Conservation (phyloP, 2,113 vertebrate species). For the Podarcis muralis region DNA sequence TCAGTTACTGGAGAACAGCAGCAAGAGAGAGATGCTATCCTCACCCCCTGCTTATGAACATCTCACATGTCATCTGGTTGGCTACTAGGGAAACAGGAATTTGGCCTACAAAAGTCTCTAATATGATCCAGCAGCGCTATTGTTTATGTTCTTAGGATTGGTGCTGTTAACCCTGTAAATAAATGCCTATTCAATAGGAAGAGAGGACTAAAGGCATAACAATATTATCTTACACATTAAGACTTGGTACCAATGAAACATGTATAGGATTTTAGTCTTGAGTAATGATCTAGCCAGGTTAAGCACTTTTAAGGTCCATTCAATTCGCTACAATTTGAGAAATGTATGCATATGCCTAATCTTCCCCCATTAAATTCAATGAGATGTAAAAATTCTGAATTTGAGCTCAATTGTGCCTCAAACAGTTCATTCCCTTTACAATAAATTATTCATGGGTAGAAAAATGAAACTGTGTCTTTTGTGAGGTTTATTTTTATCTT, state of each 20-base stretch:
- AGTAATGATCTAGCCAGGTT: background rate
- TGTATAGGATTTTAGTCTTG: background rate
- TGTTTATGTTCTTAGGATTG: background rate
- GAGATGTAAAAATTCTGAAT: background rate
- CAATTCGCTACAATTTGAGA: background rate
- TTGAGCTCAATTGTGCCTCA: background rate
- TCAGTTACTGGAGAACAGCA: background rate
- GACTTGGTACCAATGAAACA: too few relatives aligned
- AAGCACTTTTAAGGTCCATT: background rate
- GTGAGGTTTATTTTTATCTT: slow-evolving; percentile 67
- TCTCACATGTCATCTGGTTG: background rate
- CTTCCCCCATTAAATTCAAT: background rate
- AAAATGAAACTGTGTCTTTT: slow-evolving; percentile 68
- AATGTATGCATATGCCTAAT: background rate
- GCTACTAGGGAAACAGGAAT: background rate
- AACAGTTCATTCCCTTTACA: slow-evolving; percentile 61
- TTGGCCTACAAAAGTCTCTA: background rate
- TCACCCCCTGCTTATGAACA: background rate
- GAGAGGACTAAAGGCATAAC: background rate
- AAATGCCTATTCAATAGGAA: background rate
- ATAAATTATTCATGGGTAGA: slow-evolving; percentile 66
- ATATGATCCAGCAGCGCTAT: background rate
- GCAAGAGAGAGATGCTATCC: background rate
- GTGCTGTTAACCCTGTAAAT: background rate
- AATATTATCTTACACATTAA: background rate